Percentiles rank a stretch among this genome's conserved stretches.
phyloP scores from a whole-genome alignment of 2,797 vertebrate genomes.

The Novumbra hubbsi region DNA sequence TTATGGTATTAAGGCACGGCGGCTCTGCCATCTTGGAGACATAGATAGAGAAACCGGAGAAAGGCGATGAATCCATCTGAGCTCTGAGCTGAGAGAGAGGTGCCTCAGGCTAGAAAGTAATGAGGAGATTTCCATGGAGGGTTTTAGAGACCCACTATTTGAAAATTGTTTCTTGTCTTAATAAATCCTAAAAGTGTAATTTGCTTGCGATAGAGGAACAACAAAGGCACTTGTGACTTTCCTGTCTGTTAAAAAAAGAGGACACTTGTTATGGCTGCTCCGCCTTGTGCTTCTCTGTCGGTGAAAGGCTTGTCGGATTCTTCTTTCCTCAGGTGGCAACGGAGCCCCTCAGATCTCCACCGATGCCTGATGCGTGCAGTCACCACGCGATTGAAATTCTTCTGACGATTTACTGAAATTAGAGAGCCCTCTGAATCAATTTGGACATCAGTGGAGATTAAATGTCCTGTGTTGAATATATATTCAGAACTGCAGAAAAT shows the following conservation, averaged over 20 bases:
- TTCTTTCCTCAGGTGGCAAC: slow-evolving; percentile 64
- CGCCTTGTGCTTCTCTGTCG: slow-evolving; percentile 60
- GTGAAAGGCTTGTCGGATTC: slow-evolving; percentile 4
- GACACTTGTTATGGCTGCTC: slow-evolving; percentile 85
- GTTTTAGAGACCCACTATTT: slow-evolving; percentile 86
- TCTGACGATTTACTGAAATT: slow-evolving; percentile 52
- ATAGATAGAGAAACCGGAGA: slow-evolving; percentile 82
- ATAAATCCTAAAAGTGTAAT: slow-evolving; percentile 99
- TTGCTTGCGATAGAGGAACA: slow-evolving; percentile 89
- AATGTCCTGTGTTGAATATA: slow-evolving; percentile 52
- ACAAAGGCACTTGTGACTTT: slow-evolving; percentile 82
- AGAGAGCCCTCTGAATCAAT: slow-evolving; percentile 62
- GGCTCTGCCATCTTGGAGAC: slow-evolving; percentile 66
- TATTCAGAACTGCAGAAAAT: not conserved
- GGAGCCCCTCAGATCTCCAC: slow-evolving; percentile 40
- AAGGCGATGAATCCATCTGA: slow-evolving; percentile 84
- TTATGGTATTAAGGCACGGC: slow-evolving; percentile 83
- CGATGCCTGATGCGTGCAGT: slow-evolving; percentile 29
- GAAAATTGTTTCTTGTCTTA: slow-evolving; percentile 98
- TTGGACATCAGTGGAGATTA: slow-evolving; percentile 52
- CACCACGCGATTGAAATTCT: slow-evolving; percentile 56
- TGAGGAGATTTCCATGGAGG: slow-evolving; percentile 94
- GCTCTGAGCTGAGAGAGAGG: slow-evolving; percentile 58
- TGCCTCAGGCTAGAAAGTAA: slow-evolving; percentile 95
- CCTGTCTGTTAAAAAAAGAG: slow-evolving; percentile 61